A percentile compares a stretch with the other conserved stretches of the same genome.
These are phyloP conservation scores for Acanthosepion pharaonis DNA, from an alignment of 2,888 invertebrate genomes.

Conservation along the genomic window DNA sequence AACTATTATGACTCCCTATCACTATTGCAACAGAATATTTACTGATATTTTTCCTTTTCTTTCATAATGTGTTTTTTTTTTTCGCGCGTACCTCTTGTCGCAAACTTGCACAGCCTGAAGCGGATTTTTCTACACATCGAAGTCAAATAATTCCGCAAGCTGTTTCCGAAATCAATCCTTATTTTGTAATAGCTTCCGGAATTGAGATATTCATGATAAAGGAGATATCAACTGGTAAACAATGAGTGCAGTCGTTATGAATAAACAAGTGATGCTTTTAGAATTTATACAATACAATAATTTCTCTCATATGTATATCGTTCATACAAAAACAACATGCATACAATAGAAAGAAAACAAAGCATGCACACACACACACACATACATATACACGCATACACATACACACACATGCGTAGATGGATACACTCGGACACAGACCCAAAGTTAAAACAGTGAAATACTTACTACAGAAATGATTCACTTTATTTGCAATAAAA, in stretches of 20 bases:
- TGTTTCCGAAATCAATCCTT: slow-evolving; percentile 23
- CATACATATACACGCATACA: no score
- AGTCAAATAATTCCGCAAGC: not conserved
- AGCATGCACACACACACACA: no score
- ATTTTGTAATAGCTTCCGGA: not conserved
- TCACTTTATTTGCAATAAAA: no score
- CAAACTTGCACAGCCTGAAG: not conserved
- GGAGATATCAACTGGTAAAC: not conserved
- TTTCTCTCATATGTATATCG: no score
- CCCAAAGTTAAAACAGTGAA: no score
- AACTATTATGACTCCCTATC: not conserved
- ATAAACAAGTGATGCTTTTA: not conserved
- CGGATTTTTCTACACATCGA: not conserved
- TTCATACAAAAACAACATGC: no score
- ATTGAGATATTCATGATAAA: slow-evolving; percentile 33
- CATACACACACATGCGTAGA: no score
- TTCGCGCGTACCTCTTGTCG: not conserved
- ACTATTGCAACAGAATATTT: not conserved
- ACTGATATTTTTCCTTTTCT: not conserved
- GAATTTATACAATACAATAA: no score
- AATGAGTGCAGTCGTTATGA: not conserved
- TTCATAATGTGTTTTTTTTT: not conserved
- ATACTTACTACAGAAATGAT: no score
- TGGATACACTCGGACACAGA: no score
- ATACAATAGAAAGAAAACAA: no score